Conservation (phyloP, 2,888 invertebrate genomes). For the Junonia oenone region DNA sequence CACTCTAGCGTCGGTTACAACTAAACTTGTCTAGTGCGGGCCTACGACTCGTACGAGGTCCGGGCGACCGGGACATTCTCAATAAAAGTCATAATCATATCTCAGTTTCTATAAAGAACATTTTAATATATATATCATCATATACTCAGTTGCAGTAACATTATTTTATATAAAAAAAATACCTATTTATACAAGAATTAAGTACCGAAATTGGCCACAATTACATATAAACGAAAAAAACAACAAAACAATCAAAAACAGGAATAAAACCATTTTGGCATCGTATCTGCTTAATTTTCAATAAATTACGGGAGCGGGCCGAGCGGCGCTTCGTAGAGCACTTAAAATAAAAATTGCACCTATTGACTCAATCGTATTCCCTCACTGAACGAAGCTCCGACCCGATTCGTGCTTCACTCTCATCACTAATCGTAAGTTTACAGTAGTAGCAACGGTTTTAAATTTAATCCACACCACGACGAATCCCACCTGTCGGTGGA, state of each 20-base stretch:
- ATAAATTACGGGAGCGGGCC: slow-evolving; percentile 48
- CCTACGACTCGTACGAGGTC: slow-evolving; percentile 11
- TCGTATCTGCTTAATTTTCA: slow-evolving; percentile 73
- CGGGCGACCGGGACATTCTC: slow-evolving; percentile 43
- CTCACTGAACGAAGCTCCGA: slow-evolving; percentile 66
- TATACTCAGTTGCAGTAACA: slow-evolving; percentile 76
- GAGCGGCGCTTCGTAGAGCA: slow-evolving; percentile 42
- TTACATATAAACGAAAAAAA: slow-evolving; percentile 75
- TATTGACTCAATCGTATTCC: slow-evolving; percentile 74
- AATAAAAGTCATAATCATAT: slow-evolving; percentile 69
- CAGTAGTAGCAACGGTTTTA: slow-evolving; percentile 74
- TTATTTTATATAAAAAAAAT: slow-evolving; percentile 77
- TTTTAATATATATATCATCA: slow-evolving; percentile 61
- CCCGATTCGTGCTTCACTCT: slow-evolving; percentile 72
- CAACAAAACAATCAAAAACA: slow-evolving; percentile 78
- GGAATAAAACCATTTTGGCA: slow-evolving; percentile 79
- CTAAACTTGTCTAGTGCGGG: slow-evolving; percentile 6
- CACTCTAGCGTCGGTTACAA: slow-evolving; percentile 1
- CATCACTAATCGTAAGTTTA: slow-evolving; percentile 69
- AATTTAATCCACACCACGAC: slow-evolving; percentile 71
- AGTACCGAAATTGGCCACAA: slow-evolving; percentile 78
- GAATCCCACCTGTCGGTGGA: slow-evolving; percentile 62
- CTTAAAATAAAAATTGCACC: slow-evolving; percentile 75
- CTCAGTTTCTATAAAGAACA: slow-evolving; percentile 72
- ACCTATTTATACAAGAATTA: slow-evolving; percentile 77